phyloP scores from a whole-genome alignment of 2,888 invertebrate genomes.

The Boloria selene region DNA sequence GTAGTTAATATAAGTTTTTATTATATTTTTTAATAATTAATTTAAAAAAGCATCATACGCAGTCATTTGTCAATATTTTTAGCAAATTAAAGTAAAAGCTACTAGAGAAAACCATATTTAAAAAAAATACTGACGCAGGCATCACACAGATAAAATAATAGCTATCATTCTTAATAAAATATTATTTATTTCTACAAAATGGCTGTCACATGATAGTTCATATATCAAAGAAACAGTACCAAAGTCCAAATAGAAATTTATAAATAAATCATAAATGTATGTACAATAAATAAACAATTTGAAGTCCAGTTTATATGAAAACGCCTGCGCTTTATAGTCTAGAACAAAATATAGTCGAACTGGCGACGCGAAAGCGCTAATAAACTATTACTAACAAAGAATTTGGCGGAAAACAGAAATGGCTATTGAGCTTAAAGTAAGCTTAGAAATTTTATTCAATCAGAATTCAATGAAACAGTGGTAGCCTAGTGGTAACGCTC shows the following conservation, averaged over 20 bases:
- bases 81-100: too few species aligned
- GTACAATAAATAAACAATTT: slow-evolving; percentile 14
- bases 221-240: not conserved
- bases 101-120: too few species aligned
- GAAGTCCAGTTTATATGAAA: slow-evolving; percentile 17
- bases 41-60: too few species aligned
- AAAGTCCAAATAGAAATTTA: slow-evolving; percentile 8
- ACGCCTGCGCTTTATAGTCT: slow-evolving; percentile 24
- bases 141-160: too few species aligned
- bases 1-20: too few species aligned
- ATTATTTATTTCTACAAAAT: not conserved
- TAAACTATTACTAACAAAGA: slow-evolving; percentile 34
- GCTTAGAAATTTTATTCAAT: not conserved
- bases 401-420: not conserved
- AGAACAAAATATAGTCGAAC: slow-evolving; percentile 29
- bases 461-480: not conserved
- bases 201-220: not conserved
- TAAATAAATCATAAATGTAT: slow-evolving; percentile 11
- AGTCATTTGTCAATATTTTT: too few species aligned
- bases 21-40: too few species aligned
- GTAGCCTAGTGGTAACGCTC: too few species aligned
- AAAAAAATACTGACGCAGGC: too few species aligned
- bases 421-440: not conserved
- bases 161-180: too few species aligned
- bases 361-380: slow-evolving; percentile 33